These are phyloP conservation scores for Pogoniulus pusillus DNA, from an alignment of 2,797 vertebrate genomes.

Conservation along the genomic window DNA sequence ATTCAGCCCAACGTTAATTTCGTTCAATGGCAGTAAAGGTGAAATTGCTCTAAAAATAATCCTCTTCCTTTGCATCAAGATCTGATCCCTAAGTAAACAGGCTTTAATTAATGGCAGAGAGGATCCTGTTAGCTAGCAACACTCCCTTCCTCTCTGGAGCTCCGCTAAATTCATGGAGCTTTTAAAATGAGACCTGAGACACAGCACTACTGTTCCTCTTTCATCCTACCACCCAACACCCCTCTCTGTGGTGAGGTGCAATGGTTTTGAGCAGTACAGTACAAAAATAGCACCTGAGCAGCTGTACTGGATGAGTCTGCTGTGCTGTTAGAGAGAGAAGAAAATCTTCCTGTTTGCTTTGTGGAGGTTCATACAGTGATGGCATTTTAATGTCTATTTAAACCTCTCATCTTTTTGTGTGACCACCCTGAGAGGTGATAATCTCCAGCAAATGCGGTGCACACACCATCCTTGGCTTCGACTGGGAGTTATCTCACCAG, in stretches of 20 bases:
- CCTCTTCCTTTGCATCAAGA: background rate
- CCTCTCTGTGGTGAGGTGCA: conserved; percentile 66
- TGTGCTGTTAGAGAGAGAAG: background rate
- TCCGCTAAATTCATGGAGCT: conserved; percentile 21
- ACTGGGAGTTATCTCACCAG: background rate
- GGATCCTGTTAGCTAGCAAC: background rate
- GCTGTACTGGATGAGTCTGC: conserved; percentile 44
- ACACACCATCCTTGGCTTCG: background rate
- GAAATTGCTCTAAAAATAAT: conserved; percentile 55
- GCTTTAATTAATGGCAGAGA: conserved; percentile 49
- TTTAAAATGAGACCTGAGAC: conserved; percentile 66
- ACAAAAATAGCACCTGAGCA: conserved; percentile 74
- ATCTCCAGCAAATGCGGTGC: background rate
- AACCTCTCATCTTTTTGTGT: background rate
- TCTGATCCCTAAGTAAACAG: conserved; percentile 48
- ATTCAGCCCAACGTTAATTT: conserved; percentile 21
- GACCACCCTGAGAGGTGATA: background rate
- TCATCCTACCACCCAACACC: conserved; percentile 63
- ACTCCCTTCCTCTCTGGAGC: background rate
- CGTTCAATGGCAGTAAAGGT: conserved; percentile 42
- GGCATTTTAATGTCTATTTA: background rate
- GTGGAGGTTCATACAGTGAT: background rate
- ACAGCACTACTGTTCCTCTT: conserved; percentile 57
- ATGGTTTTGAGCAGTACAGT: conserved; percentile 61
- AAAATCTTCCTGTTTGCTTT: background rate